Evolutionary conservation across 2,888 invertebrate species (phyloP).

Genomic region (Lampropteryx suffumata): DNA sequence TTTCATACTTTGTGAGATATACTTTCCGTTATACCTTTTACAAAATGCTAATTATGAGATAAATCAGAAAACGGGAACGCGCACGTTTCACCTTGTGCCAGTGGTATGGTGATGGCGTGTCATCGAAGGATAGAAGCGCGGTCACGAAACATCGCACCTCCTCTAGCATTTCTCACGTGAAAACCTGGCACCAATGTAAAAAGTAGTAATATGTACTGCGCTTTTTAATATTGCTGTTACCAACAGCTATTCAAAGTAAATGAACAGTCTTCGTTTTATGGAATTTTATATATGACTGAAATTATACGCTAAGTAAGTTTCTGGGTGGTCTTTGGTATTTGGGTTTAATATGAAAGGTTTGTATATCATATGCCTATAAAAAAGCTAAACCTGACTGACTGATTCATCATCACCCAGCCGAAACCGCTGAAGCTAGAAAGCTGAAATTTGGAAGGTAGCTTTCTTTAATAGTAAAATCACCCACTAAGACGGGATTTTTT

Average conservation of each 20-base stretch:
- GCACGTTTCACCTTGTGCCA: constrained; percentile 68
- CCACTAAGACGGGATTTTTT: too few species aligned
- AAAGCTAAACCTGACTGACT: too few species aligned
- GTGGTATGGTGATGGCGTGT: constrained; percentile 71
- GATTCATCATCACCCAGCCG: too few species aligned
- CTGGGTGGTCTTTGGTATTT: constrained; percentile 20
- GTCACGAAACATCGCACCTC: constrained; percentile 62
- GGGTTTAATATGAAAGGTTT: too few species aligned
- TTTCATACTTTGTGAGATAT: background rate
- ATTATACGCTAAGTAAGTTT: too few species aligned
- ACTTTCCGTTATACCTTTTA: constrained; percentile 23
- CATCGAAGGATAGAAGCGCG: constrained; percentile 54
- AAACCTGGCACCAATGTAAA: constrained; percentile 26
- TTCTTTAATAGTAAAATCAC: too few species aligned
- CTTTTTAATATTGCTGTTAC: constrained; percentile 24
- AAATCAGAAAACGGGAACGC: constrained; percentile 65
- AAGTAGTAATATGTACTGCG: constrained; percentile 5
- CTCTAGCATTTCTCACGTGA: constrained; percentile 31
- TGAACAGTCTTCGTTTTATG: too few species aligned
- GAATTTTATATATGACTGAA: too few species aligned
- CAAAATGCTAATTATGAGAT: constrained; percentile 33
- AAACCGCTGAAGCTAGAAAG: too few species aligned
- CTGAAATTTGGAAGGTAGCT: too few species aligned
- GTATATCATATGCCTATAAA: too few species aligned
- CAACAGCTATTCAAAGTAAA: constrained; percentile 3